phyloP scores from a whole-genome alignment of 2,797 vertebrate species.

The Syndactyla subalaris region DNA sequence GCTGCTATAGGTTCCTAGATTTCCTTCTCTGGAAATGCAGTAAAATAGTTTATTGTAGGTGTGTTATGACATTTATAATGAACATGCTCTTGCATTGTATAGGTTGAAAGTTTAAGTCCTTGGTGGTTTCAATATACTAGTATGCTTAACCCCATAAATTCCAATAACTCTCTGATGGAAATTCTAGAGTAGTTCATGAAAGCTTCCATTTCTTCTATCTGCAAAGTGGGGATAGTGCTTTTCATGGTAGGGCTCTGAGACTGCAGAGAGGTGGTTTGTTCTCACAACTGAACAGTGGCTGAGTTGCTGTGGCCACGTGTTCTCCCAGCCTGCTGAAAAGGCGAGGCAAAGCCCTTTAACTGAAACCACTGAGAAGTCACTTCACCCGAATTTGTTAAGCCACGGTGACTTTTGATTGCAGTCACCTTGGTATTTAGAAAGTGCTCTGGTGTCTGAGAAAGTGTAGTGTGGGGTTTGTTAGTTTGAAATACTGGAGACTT shows the following conservation, averaged over 20 bases:
- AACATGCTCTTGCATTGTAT: background rate
- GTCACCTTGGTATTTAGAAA: slow-evolving; percentile 40
- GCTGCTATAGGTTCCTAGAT: background rate
- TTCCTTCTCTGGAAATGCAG: background rate
- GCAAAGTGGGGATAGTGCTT: background rate
- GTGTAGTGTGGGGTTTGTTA: background rate
- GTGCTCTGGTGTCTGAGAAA: background rate
- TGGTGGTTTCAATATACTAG: background rate
- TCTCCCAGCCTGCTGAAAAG: background rate
- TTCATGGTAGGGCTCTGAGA: background rate
- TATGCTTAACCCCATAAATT: background rate
- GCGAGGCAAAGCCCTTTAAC: background rate
- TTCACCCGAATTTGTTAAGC: background rate
- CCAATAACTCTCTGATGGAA: background rate
- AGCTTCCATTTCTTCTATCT: background rate
- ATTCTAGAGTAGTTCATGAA: background rate
- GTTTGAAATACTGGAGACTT: background rate
- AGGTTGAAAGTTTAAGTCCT: background rate
- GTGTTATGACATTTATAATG: background rate
- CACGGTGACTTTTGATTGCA: background rate
- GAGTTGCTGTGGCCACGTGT: accelerated
- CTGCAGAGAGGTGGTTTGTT: background rate
- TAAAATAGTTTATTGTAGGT: background rate
- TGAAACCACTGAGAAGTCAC: background rate
- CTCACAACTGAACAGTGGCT: background rate